Base-by-base conservation (phyloP, 2,888 invertebrate genomes). In the Mythimna vitellina region DNA sequence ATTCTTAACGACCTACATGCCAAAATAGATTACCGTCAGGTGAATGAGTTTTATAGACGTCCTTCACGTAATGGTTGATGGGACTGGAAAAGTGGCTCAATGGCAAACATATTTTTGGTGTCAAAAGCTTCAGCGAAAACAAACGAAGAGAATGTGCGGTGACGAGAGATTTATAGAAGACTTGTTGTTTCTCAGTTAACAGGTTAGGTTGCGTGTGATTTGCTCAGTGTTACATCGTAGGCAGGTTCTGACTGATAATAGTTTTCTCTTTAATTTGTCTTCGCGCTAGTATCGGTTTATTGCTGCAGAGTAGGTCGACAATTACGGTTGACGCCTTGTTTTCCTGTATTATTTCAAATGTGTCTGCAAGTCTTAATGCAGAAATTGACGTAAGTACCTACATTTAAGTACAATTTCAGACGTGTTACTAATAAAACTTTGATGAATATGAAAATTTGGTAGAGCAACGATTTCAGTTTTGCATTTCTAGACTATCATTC, bases 121-220 rank as follows among this genome's bases (percentile, higher is more conserved):
- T 85, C 83, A 81, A 84, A 82, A 86, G 81, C 76, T 71, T 76
- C 66, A 74, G 65, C 20, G 32, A 82, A 82, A 84, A 84, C 78
- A 86, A 81, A 77, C 73, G 65, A 42, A 76, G 78, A 75, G 69
- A 86, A 83, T 83, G 85, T 75, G 54, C 12, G 42, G 67, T 71
- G 86, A 54, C 42, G 85, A 86, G 65, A 9, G 85, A 86, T 83
- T 74, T 80, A 76, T 69, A 12, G 75, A 71, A 76, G 65, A 76
- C 49, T 71, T 83, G 80, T 77, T 74, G 49, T 74, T 70, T 63
- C 63, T 78, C 76, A 17, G 54, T 83, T 77, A 67, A 57, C 83
- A 72, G 70, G 65, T 78, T 57, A 66, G 76, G 68, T 79, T 77
- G 54, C 69, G 73, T 57, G 63, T 69, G 74, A 84, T 71, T 79